Conservation (phyloP, 2,113 vertebrate species). For the Pyrgilauda ruficollis region DNA sequence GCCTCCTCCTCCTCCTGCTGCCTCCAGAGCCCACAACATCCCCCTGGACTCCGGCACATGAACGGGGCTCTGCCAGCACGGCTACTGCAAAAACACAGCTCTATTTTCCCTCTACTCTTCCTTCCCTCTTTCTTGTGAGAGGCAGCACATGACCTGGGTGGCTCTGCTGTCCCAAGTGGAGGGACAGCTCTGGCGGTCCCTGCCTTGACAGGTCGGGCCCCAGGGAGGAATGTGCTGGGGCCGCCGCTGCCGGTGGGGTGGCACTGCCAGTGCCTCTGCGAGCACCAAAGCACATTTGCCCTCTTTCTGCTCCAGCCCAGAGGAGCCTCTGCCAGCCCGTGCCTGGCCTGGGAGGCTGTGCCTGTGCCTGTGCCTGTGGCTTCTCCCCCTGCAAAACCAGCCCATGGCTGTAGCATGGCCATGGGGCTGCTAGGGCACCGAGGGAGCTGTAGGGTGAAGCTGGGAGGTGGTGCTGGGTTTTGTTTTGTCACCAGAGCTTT, state of each 20-base stretch:
- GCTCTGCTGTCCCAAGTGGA: background rate
- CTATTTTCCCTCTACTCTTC: background rate
- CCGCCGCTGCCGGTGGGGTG: background rate
- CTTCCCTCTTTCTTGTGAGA: background rate
- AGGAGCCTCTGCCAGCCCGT: background rate
- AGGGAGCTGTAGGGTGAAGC: background rate
- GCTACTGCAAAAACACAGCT: background rate
- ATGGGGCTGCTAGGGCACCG: accelerated
- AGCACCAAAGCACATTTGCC: background rate
- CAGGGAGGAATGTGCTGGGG: accelerated
- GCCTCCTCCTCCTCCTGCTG: background rate
- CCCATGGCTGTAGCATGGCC: accelerated
- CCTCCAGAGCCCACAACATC: background rate
- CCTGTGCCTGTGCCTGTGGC: accelerated
- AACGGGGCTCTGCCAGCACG: accelerated
- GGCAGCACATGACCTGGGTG: accelerated
- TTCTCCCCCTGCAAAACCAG: background rate
- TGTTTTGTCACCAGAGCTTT: background rate
- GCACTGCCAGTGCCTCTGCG: background rate
- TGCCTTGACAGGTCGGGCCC: background rate
- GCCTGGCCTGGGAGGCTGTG: background rate
- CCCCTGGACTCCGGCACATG: background rate
- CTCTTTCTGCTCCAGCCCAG: background rate
- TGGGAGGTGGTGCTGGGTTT: background rate
- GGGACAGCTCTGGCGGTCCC: background rate